Evolutionary conservation across 2,888 invertebrate genomes (phyloP).

Genomic region (Hirtodrosophila histrioides): DNA sequence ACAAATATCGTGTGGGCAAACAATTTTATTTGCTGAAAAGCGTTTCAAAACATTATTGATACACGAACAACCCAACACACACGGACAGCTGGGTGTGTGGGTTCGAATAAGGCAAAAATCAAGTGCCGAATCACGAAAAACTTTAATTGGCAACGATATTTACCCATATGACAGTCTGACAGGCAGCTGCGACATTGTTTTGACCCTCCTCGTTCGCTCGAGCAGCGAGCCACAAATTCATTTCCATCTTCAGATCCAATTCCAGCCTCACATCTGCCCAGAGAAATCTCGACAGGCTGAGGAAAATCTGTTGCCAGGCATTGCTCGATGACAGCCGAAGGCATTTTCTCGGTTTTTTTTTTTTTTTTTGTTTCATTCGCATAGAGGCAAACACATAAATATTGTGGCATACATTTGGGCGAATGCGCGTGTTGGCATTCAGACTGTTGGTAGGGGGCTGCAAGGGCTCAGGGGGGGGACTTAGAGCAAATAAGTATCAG

Average conservation of each 20-base stretch:
- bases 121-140: conserved; percentile 6
- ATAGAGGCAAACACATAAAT: conserved; percentile 15
- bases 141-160: conserved; percentile 53
- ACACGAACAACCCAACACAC: conserved; percentile 19
- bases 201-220: background rate
- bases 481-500: background rate
- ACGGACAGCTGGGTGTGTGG: conserved; percentile 1
- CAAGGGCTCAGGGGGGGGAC: background rate
- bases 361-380: no score
- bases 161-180: conserved; percentile 25
- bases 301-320: conserved; percentile 35
- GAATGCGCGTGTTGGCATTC: conserved; percentile 4
- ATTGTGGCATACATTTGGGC: conserved; percentile 27
- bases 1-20: conserved; percentile 17
- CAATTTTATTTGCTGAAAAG: conserved; percentile 46
- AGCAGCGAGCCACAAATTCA: background rate
- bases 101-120: conserved; percentile 2
- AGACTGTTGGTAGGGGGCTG: background rate
- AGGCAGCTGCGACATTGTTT: conserved; percentile 23
- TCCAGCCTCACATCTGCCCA: background rate
- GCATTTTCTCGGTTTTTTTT: conserved; percentile 12
- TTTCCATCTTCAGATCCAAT: background rate
- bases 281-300: conserved; percentile 20
- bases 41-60: conserved; percentile 43
- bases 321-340: conserved; percentile 26